Conservation (phyloP, 2,113 vertebrate species). For the Micromys minutus region DNA sequence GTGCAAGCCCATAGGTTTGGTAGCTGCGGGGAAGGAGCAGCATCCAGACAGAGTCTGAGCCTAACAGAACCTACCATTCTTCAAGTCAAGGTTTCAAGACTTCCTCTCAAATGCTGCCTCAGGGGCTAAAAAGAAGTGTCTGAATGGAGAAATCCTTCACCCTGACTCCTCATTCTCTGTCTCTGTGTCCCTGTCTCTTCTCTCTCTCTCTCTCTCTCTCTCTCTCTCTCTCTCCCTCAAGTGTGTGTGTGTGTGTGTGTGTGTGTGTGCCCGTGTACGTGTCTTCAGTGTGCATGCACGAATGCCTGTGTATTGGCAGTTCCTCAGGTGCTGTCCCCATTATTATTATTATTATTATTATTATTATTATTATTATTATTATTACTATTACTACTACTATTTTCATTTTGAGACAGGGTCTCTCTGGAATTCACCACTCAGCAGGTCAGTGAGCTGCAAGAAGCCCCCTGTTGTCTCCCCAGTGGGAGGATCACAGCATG, state of each 20-base stretch:
- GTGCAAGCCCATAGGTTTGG: neutral
- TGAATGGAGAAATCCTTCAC: neutral
- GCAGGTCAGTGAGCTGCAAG: neutral
- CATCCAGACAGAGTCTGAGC: neutral
- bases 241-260: neutral
- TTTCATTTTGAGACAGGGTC: neutral
- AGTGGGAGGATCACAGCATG: neutral
- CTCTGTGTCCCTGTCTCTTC: neutral
- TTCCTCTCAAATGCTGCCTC: neutral
- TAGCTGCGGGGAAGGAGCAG: neutral
- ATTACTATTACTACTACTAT: too few species aligned
- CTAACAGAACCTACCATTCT: too few species aligned
- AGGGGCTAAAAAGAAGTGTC: neutral
- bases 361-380: too few species aligned
- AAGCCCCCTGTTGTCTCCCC: neutral
- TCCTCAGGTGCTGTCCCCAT: neutral
- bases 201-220: neutral
- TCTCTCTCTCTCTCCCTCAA: neutral
- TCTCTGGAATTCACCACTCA: neutral
- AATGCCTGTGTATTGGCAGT: neutral
- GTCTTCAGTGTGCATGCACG: too few species aligned
- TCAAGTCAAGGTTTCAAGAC: fast-evolving
- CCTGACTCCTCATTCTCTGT: neutral
- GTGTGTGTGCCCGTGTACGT: too few species aligned
- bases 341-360: too few species aligned